Base-by-base conservation (phyloP, 2,888 invertebrate species). In the Cinara cedri region DNA sequence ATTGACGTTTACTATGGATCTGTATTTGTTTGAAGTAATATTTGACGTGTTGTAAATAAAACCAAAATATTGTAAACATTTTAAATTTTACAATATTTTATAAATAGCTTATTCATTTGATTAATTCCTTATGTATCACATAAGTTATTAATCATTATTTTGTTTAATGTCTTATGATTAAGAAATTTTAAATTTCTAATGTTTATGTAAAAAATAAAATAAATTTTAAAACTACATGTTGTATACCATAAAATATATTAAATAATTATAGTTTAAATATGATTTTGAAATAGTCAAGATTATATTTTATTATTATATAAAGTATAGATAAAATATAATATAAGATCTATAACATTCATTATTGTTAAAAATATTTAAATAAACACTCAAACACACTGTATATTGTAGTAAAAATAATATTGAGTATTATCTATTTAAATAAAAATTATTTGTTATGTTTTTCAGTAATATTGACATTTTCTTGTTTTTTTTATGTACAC, bases 1-100 rank as follows among this genome's bases (percentile, higher is more conserved):
- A 42, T 74, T 74, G 74, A 74, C 54, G 54, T 74, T 74, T 74
- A 65, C 42, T 8, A 65, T 74, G 54, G 74, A 74, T 74, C 63
- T 74, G 74, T 74, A 62, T 63, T 74, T 54, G 42, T 74, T 63
- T 63, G 21, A 74, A 62, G 26, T 72, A 72, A 63, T 74, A 74
- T 74, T 72, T 42, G 9, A 54, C n/a, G 51, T 44, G 24, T 44
- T 74, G 63, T 74, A 74, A 74, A 74, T 74, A 63, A 63, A 62
- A 51, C 13, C 19, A 34, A 51, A 51, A 13, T 34, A 62, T 60
- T 72, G 13, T 49, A n/a, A 46, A 72, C 11, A 62, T 19, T 49
- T 21, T 11, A 21, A 71, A n/a, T 44, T 57, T 21, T 46, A 60
- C n/a, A n/a, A 26, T 70, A 54, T 71, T 70, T 21, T 44, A 44